Conservation (phyloP, 2,113 vertebrate species). For the Helogale parvula region DNA sequence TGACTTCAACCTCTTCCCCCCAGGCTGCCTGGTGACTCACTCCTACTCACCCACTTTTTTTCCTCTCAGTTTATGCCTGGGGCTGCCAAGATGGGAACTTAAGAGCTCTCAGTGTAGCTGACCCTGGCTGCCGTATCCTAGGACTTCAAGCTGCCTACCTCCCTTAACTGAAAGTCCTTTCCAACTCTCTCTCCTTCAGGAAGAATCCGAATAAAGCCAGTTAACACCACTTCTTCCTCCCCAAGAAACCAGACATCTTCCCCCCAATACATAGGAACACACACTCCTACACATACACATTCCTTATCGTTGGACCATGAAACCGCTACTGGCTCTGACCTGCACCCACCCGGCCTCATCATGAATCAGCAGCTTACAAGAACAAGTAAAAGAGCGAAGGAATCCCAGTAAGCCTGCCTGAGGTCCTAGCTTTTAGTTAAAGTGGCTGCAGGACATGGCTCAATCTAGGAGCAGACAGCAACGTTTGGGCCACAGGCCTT, state of each 20-base stretch:
- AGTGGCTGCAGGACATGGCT: background rate
- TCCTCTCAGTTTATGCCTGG: background rate
- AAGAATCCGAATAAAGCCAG: background rate
- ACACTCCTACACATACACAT: background rate
- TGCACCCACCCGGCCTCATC: background rate
- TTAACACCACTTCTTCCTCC: background rate
- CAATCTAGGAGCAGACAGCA: background rate
- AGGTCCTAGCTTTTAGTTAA: background rate
- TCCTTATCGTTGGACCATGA: background rate
- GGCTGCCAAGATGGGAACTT: background rate
- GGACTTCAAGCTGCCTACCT: background rate
- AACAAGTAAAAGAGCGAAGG: background rate
- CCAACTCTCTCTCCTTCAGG: background rate
- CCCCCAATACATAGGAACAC: background rate
- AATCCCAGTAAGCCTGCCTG: background rate
- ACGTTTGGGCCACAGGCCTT: background rate
- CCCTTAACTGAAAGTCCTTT: background rate
- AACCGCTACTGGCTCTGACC: background rate
- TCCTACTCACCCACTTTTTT: background rate
- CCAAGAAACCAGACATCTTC: background rate
- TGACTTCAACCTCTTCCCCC: background rate
- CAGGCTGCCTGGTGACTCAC: slow-evolving; percentile 9
- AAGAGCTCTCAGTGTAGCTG: background rate
- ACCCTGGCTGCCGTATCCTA: background rate
- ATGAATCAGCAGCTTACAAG: slow-evolving; percentile 41